These are phyloP conservation scores for Eudemis profundana DNA, from an alignment of 2,888 invertebrate species.

Conservation along the genomic window DNA sequence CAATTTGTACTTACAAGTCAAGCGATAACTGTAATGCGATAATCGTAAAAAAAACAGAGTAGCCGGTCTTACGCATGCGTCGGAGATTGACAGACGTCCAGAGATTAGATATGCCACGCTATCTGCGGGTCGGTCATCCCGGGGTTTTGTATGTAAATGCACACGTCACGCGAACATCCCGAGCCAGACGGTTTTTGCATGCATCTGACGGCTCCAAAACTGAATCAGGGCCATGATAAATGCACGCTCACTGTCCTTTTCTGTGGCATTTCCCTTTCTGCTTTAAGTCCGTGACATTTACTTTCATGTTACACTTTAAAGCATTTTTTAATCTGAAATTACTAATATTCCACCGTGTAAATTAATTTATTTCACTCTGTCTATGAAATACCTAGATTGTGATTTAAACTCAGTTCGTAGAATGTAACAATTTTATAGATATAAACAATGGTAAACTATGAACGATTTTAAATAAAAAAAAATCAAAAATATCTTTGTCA, in stretches of 20 bases:
- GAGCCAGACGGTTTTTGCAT: conserved; percentile 61
- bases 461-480: no score
- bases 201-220: conserved; percentile 63
- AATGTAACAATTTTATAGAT: no score
- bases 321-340: no score
- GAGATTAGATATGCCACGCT: conserved; percentile 78
- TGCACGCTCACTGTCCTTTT: conserved; percentile 14
- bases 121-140: conserved; percentile 71
- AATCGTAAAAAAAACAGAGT: conserved; percentile 55
- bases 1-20: conserved; percentile 7
- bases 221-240: conserved; percentile 44
- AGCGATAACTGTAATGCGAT: conserved; percentile 36
- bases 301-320: no score
- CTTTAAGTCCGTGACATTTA: no score
- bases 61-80: conserved; percentile 65
- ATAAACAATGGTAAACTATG: no score
- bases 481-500: no score
- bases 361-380: no score
- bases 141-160: conserved; percentile 81
- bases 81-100: conserved; percentile 48
- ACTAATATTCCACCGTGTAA: no score
- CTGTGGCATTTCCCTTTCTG: conserved; percentile 4
- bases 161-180: conserved; percentile 62
- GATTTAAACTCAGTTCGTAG: no score
- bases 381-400: no score